These are phyloP conservation scores for Eonycteris spelaea DNA, from an alignment of 2,113 vertebrate species.

Conservation along the genomic window DNA sequence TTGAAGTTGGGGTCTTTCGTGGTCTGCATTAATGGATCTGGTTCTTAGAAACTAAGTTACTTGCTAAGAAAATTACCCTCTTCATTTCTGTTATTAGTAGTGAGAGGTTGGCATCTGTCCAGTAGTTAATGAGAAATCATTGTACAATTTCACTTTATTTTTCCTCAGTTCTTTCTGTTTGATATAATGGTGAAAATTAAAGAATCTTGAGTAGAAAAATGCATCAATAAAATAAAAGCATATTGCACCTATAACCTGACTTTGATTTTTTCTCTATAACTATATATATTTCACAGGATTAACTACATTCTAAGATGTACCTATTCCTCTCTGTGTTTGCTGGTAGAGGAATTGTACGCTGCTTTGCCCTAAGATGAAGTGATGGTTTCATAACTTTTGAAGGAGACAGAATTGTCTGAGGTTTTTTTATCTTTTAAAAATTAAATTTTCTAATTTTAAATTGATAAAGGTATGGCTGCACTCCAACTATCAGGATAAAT, in stretches of 20 bases:
- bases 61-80: background rate
- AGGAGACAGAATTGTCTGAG: constrained; percentile 27
- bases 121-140: constrained; percentile 63
- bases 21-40: background rate
- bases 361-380: constrained; percentile 1
- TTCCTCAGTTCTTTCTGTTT: constrained; percentile 61
- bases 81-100: background rate
- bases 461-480: constrained; percentile 20
- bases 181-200: constrained; percentile 63
- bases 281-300: constrained; percentile 12
- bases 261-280: constrained; percentile 63
- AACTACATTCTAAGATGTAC: constrained; percentile 14
- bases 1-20: background rate
- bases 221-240: constrained; percentile 65
- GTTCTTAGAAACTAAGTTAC: background rate
- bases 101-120: constrained; percentile 62
- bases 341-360: background rate
- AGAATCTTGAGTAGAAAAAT: constrained; percentile 68
- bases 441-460: constrained; percentile 58
- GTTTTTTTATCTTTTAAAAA: constrained; percentile 33
- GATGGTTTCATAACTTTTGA: constrained; percentile 3
- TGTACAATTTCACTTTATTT: constrained; percentile 36
- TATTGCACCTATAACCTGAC: constrained; percentile 59
- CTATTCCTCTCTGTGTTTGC: constrained; percentile 25
- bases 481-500: constrained; percentile 35